Evolutionary conservation across 2,888 invertebrate genomes (phyloP), one percentile per base, ranked within the genome.

Genomic region (Monoplex corrugatus): DNA sequence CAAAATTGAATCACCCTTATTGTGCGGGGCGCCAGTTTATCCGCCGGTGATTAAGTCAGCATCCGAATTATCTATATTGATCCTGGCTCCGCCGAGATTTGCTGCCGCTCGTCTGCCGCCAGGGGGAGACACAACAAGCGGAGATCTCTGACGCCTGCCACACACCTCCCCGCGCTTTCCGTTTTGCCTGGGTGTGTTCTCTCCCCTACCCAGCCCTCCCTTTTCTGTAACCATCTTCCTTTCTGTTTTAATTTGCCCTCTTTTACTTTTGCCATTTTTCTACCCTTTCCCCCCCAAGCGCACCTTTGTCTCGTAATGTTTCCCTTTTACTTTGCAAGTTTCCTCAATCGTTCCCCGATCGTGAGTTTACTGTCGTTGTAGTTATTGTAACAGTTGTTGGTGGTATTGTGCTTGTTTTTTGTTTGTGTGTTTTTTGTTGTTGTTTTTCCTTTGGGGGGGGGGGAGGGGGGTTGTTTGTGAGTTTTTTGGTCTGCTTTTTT

Each of bases 41-140:
- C 72, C 85, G 50, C 72, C 0, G 45, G 44, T 88, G 88, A 90
- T 88, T 88, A 75, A 89, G 89, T 90, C 88, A 90, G 78, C 83
- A 75, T 72, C 83, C 78, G 57, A 90, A 89, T 90, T 89, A 89
- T 86, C 72, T 89, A 57, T 87, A 90, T 89, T 90, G 88, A 88
- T 88, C 32, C 82, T 87, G 90, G 89, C 90, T 87, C 90, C 90
- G 57, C 23, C 78, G 50, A 87, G 82, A 87, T 82, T 87, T 63
- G 57, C 82, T 35, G 35, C 45, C 78, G 80, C 57, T 80, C 45
- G 87, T 44, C 80, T 78, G 72, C 19, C 43, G 72, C 43, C 86
- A 43, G 57, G 28, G 72, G 50, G 63, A 87, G 87, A 82, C 87
- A 57, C 45, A 87, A 87, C 87, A 87, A 50, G 45, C n/a, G 32